A percentile compares a stretch with the other conserved stretches of the same genome.
phyloP scores from a whole-genome alignment of 2,113 vertebrate species.

The Cariama cristata region DNA sequence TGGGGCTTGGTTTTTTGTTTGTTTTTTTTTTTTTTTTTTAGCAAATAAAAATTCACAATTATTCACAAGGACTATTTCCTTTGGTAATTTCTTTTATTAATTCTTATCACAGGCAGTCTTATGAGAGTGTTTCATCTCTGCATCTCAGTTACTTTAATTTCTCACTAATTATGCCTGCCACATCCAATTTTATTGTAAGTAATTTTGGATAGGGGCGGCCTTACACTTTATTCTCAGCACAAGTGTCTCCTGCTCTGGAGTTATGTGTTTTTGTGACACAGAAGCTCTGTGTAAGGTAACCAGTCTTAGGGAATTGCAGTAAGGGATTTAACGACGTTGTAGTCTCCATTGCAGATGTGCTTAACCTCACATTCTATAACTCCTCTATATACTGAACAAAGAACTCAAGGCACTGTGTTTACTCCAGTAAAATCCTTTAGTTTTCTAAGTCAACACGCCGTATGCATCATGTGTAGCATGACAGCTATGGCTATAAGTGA shows the following conservation, averaged over 20 bases:
- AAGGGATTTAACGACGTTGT: neutral
- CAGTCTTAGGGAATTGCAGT: neutral
- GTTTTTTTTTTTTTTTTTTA: neutral
- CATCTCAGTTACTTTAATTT: neutral
- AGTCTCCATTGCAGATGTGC: neutral
- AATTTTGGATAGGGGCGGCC: neutral
- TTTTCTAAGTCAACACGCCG: neutral
- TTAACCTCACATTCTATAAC: neutral
- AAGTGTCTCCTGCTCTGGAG: neutral
- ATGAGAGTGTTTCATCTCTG: neutral
- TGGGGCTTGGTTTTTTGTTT: accelerated
- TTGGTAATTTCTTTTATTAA: neutral
- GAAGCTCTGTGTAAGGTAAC: neutral
- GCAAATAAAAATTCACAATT: neutral
- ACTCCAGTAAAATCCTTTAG: neutral
- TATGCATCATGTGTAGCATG: neutral
- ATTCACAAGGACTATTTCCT: neutral
- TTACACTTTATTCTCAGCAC: neutral
- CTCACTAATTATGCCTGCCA: neutral
- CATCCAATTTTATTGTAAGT: neutral
- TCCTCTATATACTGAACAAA: neutral
- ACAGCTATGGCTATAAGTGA: neutral
- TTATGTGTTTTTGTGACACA: neutral
- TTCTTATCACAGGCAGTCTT: neutral
- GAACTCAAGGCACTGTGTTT: neutral